Evolutionary conservation across 2,888 invertebrate species (phyloP), one percentile per base, ranked within the genome.

Genomic region (Synanthedon andrenaeformis): DNA sequence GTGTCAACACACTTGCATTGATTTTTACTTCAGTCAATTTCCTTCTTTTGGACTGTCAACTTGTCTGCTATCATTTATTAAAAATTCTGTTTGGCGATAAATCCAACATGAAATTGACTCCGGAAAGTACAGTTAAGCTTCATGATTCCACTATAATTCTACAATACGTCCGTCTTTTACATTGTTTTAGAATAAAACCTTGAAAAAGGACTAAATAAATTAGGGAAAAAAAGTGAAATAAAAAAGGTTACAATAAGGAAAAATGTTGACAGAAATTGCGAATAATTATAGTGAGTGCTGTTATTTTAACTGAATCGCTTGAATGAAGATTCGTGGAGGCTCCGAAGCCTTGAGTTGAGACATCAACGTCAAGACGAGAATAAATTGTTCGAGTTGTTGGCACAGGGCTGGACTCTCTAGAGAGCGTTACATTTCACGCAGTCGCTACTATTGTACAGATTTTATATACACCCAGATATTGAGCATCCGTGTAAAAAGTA

Each of bases 361-460:
- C 57, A 54, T 62, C 62, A 64, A 60, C 58, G 62, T 62, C 53
- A 41, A 54, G 51, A 51, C 52, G 55, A 55, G 45, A 54, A 62
- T 62, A 62, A 62, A 62, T 62, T 62, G 63, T 54, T 14, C 12
- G 54, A 52, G 56, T 60, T 57, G 58, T 56, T 52, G 55, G 57
- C 17, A 49, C 49, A 45, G 49, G 13, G 12, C 49, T 49, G 17
- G 35, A 14, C 23, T 49, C 49, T 17, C 49, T 49, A 14, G 49
- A 49, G 49, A 19, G 23, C 49, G 6, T 45, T 45, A n/a, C 45
- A 3, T 14, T 45, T 14, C 14, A 45, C 45, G 8, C 45, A 45
- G 45, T 45, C 3, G 6, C 45, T 45, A 45, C 45, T 45, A 45
- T 14, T 6, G 45, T 45, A 45, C 11, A 14, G 45, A 45, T 45